Conservation (phyloP, 2,888 invertebrate genomes). For the Cantharis rustica region DNA sequence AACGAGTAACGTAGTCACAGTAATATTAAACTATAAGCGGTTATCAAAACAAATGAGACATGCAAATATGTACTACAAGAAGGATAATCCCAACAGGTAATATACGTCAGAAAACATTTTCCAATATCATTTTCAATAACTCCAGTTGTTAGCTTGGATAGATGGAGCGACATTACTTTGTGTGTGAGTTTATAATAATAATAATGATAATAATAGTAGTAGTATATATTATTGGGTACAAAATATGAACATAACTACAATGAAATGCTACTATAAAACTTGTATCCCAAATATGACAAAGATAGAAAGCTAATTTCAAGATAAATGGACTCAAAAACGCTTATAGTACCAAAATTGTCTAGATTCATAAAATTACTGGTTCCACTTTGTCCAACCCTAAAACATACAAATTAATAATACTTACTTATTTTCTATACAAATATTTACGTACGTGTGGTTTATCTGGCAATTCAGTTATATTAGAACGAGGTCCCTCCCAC, state of each 20-base stretch:
- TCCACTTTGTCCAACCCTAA: constrained; percentile 63
- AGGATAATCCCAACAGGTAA: constrained; percentile 40
- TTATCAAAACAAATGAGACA: constrained; percentile 52
- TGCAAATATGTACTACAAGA: constrained; percentile 52
- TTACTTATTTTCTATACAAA: constrained; percentile 5
- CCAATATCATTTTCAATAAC: constrained; percentile 13
- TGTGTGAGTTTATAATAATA: neutral
- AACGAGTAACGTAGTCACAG: constrained; percentile 42
- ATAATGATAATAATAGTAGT: neutral
- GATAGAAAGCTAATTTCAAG: constrained; percentile 51
- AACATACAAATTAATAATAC: constrained; percentile 32
- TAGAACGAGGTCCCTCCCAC: constrained; percentile 46
- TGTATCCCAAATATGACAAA: constrained; percentile 55
- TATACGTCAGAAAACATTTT: constrained; percentile 48
- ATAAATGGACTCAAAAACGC: constrained; percentile 51
- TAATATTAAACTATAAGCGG: constrained; percentile 53
- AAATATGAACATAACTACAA: constrained; percentile 38
- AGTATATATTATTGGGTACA: constrained; percentile 26
- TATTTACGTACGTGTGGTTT: constrained; percentile 50
- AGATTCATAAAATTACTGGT: constrained; percentile 44
- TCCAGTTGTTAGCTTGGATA: constrained; percentile 9
- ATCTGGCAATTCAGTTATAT: constrained; percentile 52
- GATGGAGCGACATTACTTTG: neutral
- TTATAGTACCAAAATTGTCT: constrained; percentile 45
- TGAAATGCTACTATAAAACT: constrained; percentile 49